phyloP scores from a whole-genome alignment of 2,797 vertebrate species.

The Heterohyrax brucei region DNA sequence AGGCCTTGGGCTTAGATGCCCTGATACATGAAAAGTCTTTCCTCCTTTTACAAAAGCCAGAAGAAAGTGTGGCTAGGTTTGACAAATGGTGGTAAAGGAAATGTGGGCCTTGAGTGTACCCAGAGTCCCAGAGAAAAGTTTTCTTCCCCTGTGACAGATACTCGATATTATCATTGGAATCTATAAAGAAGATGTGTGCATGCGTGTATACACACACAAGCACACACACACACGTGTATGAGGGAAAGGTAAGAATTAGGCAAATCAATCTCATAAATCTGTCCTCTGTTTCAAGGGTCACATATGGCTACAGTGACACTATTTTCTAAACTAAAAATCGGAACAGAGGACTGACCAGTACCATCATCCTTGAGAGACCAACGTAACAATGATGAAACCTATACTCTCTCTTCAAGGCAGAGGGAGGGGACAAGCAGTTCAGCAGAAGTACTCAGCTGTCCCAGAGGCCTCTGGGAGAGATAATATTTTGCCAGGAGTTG shows the following conservation, averaged over 20 bases:
- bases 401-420: not conserved
- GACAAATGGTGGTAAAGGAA: conserved; percentile 29
- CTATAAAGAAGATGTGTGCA: not conserved
- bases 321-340: conserved; percentile 26
- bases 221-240: accelerated
- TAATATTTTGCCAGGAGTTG: not conserved
- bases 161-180: not conserved
- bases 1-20: not conserved
- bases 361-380: not conserved
- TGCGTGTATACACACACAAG: not conserved
- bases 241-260: not conserved
- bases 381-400: not conserved
- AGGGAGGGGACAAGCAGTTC: not conserved
- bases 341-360: not conserved
- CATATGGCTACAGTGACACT: not conserved
- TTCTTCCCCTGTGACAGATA: not conserved
- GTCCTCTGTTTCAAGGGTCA: not conserved
- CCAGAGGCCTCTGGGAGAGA: conserved; percentile 21
- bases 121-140: conserved; percentile 46
- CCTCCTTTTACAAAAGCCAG: not conserved
- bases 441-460: not conserved
- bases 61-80: conserved; percentile 23
- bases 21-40: not conserved
- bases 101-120: not conserved
- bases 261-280: not conserved